Evolutionary conservation across 2,888 invertebrate genomes (phyloP).

Genomic region (Nomada hirtipes): DNA sequence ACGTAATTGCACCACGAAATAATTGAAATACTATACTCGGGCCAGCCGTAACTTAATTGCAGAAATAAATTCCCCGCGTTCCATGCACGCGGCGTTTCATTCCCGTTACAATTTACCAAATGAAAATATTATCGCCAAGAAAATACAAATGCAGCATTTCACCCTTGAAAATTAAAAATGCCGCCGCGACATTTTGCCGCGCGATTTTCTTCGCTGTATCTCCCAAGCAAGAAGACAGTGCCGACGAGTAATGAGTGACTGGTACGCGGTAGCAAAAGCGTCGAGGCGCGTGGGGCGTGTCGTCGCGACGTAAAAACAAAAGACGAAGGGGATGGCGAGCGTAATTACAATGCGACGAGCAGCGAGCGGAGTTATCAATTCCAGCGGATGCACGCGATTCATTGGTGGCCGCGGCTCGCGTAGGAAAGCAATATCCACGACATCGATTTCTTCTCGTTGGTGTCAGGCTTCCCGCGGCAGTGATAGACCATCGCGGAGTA

Average conservation of each 20-base stretch:
- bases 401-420: slow-evolving; percentile 12
- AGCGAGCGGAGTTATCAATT: slow-evolving; percentile 46
- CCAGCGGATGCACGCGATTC: slow-evolving; percentile 36
- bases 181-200: no score
- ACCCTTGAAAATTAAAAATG: no score
- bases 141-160: no score
- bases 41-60: no score
- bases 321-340: neutral
- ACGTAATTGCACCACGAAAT: no score
- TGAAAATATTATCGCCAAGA: neutral
- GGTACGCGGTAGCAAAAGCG: slow-evolving; percentile 2
- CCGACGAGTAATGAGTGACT: slow-evolving; percentile 11
- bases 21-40: no score
- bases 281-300: neutral
- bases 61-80: no score
- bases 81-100: no score
- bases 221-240: slow-evolving; percentile 8
- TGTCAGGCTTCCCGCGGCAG: slow-evolving; percentile 52
- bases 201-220: neutral
- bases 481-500: slow-evolving; percentile 62
- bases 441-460: slow-evolving; percentile 61
- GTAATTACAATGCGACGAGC: slow-evolving; percentile 49
- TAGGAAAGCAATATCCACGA: slow-evolving; percentile 65
- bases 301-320: slow-evolving; percentile 2
- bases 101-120: neutral